These are phyloP conservation scores for Decapterus maruadsi DNA, from an alignment of 2,797 vertebrate genomes.

Conservation along the genomic window DNA sequence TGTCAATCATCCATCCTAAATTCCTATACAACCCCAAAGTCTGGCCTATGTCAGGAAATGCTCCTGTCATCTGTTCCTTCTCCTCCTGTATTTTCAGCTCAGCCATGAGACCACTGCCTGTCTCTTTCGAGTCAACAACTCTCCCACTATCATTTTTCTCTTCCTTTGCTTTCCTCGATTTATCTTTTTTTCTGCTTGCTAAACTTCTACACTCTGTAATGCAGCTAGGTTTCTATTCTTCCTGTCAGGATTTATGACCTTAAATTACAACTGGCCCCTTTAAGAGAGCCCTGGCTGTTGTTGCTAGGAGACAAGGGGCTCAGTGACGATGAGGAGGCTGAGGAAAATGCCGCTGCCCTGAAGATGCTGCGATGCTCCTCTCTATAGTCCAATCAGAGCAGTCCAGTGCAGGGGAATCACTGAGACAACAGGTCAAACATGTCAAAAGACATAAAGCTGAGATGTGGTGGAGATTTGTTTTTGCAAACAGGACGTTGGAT, in stretches of 20 bases:
- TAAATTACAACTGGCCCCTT: slow-evolving; percentile 67
- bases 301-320: slow-evolving; percentile 83
- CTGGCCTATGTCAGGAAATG: slow-evolving; percentile 2
- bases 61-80: not conserved
- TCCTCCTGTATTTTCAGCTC: slow-evolving; percentile 5
- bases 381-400: slow-evolving; percentile 63
- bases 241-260: slow-evolving; percentile 45
- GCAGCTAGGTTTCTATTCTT: slow-evolving; percentile 10
- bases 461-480: not conserved
- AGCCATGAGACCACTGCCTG: not conserved
- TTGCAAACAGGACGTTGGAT: not conserved
- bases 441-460: not conserved
- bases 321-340: slow-evolving; percentile 55
- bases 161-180: not conserved
- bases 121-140: not conserved
- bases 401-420: slow-evolving; percentile 17
- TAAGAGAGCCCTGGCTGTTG: slow-evolving; percentile 74
- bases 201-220: slow-evolving; percentile 43
- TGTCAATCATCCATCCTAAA: not conserved
- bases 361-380: slow-evolving; percentile 63
- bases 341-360: slow-evolving; percentile 57
- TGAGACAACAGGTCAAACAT: slow-evolving; percentile 30
- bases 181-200: slow-evolving; percentile 35
- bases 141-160: not conserved
- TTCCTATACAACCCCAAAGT: not conserved